Base-by-base conservation (phyloP, 2,888 invertebrate species). In the Macaria notata region DNA sequence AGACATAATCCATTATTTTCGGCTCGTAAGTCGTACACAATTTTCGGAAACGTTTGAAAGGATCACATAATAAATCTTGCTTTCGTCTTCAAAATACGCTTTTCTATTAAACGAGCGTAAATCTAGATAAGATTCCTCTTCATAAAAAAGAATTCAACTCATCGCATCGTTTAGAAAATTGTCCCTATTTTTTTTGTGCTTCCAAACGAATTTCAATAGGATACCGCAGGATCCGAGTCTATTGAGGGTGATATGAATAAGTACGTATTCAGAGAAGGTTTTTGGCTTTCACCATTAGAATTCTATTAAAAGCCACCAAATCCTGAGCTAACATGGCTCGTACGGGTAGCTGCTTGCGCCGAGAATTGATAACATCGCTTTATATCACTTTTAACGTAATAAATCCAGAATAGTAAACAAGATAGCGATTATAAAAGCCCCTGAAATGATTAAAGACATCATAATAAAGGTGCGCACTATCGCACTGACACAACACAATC, bases 211-310 rank as follows among this genome's bases (percentile, higher is more conserved):
- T 59, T 57, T 64, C 45, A 49, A 56, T 53, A 46, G 45, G 45
- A 48, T 44, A 49, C 57, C 51, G 44, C 30, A 49, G 54, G 51
- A 55, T 50, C 50, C 54, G 42, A 52, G 44, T 49, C 50, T 46
- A 54, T 54, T 46, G 4, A 41, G n/a, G 33, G 46, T 46, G 62
- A 61, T 52, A 61, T 53, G 52, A 58, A 66, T 60, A 48, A 65
- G 54, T 47, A 53, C 63, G 54, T 47, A 54, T 56, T 48, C 49
- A 52, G 44, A 50, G 41, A n/a, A 49, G 7, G 7, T 50, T 50
- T 41, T 6, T 6, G 36, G 4, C 19, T 19, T 19, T 9, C 50
- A 29, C 43, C 9, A 43, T 44, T 44, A 29, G 30, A 43, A 8
- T 6, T 45, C n/a, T 48, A 38, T 50, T 31, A 45, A 44, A 53